Percentiles rank a stretch among this genome's conserved stretches.
These are phyloP conservation scores for Sebastes kiyomatsui DNA, from an alignment of 2,797 vertebrate species.

Conservation along the genomic window DNA sequence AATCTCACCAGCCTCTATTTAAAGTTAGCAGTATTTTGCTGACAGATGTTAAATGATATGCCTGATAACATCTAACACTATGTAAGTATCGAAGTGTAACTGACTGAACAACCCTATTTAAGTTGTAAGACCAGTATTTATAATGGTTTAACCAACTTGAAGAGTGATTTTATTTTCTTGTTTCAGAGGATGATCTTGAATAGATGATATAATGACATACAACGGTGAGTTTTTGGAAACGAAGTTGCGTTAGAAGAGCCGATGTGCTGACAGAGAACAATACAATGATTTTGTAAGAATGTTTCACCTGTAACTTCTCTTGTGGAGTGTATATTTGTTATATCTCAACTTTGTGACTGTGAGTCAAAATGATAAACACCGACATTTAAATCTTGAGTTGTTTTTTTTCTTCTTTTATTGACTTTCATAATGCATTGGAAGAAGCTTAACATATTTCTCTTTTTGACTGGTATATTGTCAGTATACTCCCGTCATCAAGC, in stretches of 20 bases:
- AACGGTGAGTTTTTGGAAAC: background rate
- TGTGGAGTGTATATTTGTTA: background rate
- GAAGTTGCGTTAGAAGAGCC: background rate
- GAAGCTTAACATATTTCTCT: background rate
- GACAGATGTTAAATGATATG: background rate
- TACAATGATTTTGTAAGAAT: background rate
- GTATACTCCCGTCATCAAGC: background rate
- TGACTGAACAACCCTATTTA: background rate
- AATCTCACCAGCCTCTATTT: background rate
- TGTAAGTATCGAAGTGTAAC: background rate
- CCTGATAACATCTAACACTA: background rate
- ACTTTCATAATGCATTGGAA: background rate
- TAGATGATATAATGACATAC: background rate
- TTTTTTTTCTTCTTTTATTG: background rate
- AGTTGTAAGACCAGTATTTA: slow-evolving; percentile 1
- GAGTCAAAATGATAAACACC: slow-evolving; percentile 17
- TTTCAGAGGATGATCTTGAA: background rate
- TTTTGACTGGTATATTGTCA: background rate
- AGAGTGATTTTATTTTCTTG: background rate
- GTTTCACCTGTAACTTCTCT: background rate
- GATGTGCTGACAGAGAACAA: background rate
- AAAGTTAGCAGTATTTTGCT: background rate
- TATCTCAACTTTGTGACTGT: slow-evolving; percentile 12
- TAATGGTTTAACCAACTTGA: background rate
- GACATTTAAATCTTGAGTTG: background rate